A percentile compares a stretch with the other conserved stretches of the same genome.
These are phyloP conservation scores for Pseudomyrmex pallidus DNA, from an alignment of 1,140 invertebrate genomes.

Conservation along the genomic window DNA sequence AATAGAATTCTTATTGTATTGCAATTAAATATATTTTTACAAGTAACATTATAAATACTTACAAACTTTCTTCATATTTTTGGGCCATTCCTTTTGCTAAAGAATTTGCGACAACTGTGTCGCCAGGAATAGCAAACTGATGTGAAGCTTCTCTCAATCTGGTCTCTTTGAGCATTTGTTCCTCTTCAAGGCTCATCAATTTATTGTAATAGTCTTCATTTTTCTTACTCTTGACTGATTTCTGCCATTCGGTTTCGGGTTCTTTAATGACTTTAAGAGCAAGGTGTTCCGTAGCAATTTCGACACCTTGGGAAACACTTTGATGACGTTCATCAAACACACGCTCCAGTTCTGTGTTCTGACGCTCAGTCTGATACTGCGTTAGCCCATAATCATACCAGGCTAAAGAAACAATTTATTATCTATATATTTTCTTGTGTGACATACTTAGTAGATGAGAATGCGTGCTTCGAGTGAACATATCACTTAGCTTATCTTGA, in stretches of 20 bases:
- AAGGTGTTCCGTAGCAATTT: constrained; percentile 87
- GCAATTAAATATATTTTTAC: neutral
- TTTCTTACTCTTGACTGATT: constrained; percentile 92
- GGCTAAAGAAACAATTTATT: constrained; percentile 87
- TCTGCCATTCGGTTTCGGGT: constrained; percentile 93
- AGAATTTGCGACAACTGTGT: constrained; percentile 91
- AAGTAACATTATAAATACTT: constrained; percentile 86
- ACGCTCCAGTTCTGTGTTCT: constrained; percentile 93
- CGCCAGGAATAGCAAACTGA: constrained; percentile 93
- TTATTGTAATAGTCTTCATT: constrained; percentile 94
- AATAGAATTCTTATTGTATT: neutral
- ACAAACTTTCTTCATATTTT: constrained; percentile 93
- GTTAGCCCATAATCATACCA: constrained; percentile 96
- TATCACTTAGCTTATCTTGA: constrained; percentile 4
- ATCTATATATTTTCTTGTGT: constrained; percentile 24
- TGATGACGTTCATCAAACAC: constrained; percentile 94
- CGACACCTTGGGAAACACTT: constrained; percentile 87
- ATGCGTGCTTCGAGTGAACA: constrained; percentile 57
- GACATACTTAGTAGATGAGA: constrained; percentile 31
- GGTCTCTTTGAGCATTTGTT: constrained; percentile 93
- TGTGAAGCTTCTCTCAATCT: constrained; percentile 91
- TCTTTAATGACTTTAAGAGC: constrained; percentile 90
- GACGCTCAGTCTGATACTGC: constrained; percentile 93
- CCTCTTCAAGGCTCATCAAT: constrained; percentile 92
- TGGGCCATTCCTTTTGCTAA: constrained; percentile 94